Evolutionary conservation across 2,888 invertebrate genomes (phyloP).

Genomic region (Ceratothoa steindachneri): DNA sequence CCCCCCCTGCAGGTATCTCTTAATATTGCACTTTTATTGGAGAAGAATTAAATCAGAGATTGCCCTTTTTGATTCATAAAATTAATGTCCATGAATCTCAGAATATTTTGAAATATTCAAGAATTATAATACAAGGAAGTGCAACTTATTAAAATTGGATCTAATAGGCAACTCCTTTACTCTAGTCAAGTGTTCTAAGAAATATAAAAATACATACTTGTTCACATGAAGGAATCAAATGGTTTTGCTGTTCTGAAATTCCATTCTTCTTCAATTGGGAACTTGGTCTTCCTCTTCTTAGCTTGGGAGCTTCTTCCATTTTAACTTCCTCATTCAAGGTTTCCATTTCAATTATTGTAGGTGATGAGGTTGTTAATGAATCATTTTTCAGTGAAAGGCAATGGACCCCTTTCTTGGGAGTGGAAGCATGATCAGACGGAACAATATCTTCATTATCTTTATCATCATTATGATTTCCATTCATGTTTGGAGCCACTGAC

Average conservation of each 20-base stretch:
- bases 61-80: too few relatives aligned
- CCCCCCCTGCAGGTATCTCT: too few relatives aligned
- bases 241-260: neutral
- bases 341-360: neutral
- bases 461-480: neutral
- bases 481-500: neutral
- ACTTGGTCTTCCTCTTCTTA: neutral
- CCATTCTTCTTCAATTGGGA: neutral
- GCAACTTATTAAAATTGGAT: too few relatives aligned
- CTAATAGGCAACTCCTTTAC: too few relatives aligned
- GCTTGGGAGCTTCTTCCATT: neutral
- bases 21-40: too few relatives aligned
- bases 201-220: slow-evolving; percentile 1
- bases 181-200: too few relatives aligned
- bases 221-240: neutral
- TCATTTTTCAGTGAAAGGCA: neutral
- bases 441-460: neutral
- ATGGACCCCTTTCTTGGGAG: neutral
- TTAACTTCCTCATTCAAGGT: neutral
- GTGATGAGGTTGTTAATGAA: neutral
- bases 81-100: too few relatives aligned
- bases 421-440: neutral
- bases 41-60: too few relatives aligned
- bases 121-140: too few relatives aligned
- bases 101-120: too few relatives aligned